Base-by-base conservation (phyloP, 2,113 vertebrate genomes). In the Pyxicephalus adspersus region DNA sequence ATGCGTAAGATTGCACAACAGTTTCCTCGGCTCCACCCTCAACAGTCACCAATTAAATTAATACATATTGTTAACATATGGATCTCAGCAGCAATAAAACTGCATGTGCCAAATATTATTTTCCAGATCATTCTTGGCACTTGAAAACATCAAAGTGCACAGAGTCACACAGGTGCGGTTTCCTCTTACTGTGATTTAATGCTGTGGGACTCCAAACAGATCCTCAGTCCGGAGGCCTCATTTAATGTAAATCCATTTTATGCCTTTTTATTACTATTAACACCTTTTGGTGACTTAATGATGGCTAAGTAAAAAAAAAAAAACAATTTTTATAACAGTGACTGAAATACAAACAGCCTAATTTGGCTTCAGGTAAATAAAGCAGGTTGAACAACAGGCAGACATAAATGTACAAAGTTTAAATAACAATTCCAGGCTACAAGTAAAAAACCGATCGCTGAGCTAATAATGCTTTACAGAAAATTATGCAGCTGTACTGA, bases 21-120 rank as follows among this genome's bases (percentile, higher is more conserved):
- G 38, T 60, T 74, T 73, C 29, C 71, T 38, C 22, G 28, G 22
- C 51, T 55, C 57, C n/a, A 15, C 63, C 26, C 61, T 65, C 25
- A 52, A 34, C 50, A 52, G 54, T 26, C 16, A 54, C 38, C 67
- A 64, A 71, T 73, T 72, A 51, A 71, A 54, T 64, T 52, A 22
- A 50, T 80, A 72, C 23, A 64, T 80, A 80, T 80, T 72, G 67
- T 80, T 63, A 80, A 54, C 78, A 72, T 72, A 80, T 71, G 67
- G 28, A 28, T 16, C 72, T 26, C 26, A 63, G 31, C 17, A 26
- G 55, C 52, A 25, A 70, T 58, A 70, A 52, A 80, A 64, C 64
- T 57, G 64, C 63, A 55, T 20, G 57, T 64, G 79, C 61, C 79
- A 64, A 55, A 64, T 65, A 73, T 64, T 63, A 73, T 73, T 73